Base-by-base conservation (phyloP, 2,888 invertebrate species). In the Idaea aversata region DNA sequence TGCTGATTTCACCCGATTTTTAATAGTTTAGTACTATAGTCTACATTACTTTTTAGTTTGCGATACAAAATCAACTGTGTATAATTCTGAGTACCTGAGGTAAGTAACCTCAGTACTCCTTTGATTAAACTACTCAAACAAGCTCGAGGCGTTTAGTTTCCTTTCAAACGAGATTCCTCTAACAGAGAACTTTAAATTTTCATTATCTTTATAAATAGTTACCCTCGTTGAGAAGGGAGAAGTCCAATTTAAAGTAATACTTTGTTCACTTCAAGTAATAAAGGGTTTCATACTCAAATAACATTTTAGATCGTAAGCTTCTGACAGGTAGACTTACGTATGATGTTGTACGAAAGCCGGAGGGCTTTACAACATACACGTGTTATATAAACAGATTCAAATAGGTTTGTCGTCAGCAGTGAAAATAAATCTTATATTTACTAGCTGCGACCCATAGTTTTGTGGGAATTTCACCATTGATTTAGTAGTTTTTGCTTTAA, bases 201-300 rank as follows among this genome's bases (percentile, higher is more conserved):
- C 47, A 47, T 47, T 47, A 47, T 47, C 47, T 47, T 47, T 47
- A 47, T 47, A 47, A 47, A 47, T 47, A 47, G 47, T 47, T 25
- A 25, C 25, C 25, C 25, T 25, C 47, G 47, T 47, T 13, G 47
- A 47, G 47, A 47, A 47, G 13, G 13, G 4, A 47, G 47, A 47
- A 47, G 47, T 13, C 47, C 47, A 47, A 47, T 47, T 47, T 47
- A 47, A 47, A 47, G 4, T 47, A 25, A 10, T 47, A 47, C 47
- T 47, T 47, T 47, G 47, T 47, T 47, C 47, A 47, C 47, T 47
- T 47, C 47, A 47, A 47, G 47, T 47, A 47, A 47, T 47, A 47
- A 47, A 47, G 47, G 47, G 47, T 47, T 47, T 13, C 13, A 36
- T 36, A 36, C 36, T 36, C 36, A 36, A 36, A 36, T 36, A 36